These are phyloP conservation scores for Hecatera dysodea DNA, from an alignment of 2,888 invertebrate genomes.

Conservation along the genomic window DNA sequence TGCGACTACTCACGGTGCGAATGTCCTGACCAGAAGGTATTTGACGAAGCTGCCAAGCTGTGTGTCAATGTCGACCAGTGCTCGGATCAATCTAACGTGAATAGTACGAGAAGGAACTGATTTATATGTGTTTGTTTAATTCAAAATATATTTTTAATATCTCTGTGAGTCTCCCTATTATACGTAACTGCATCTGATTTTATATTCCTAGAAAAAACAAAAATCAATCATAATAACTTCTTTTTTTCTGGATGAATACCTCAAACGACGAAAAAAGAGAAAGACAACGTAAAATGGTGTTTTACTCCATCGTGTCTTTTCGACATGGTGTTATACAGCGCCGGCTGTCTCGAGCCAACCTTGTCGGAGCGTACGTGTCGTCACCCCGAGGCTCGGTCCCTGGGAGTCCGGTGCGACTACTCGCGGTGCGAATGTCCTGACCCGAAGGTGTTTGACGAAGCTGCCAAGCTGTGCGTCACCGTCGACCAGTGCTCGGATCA, in stretches of 20 bases:
- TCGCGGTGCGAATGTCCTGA: slow-evolving; percentile 71
- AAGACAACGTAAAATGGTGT: too few species aligned
- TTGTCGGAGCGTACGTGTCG: slow-evolving; percentile 72
- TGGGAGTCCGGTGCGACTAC: slow-evolving; percentile 71
- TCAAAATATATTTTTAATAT: not conserved
- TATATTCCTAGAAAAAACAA: not conserved
- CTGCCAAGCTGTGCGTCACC: slow-evolving; percentile 65
- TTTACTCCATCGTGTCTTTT: slow-evolving; percentile 66
- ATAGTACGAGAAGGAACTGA: not conserved
- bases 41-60: slow-evolving; percentile 69
- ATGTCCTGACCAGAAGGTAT: slow-evolving; percentile 66
- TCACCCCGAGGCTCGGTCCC: slow-evolving; percentile 52
- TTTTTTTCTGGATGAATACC: too few species aligned
- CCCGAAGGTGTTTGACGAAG: slow-evolving; percentile 71
- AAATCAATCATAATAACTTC: not conserved
- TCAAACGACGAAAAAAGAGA: too few species aligned
- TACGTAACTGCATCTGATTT: not conserved
- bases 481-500: slow-evolving; percentile 70
- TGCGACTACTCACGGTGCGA: slow-evolving; percentile 74
- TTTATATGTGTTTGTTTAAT: slow-evolving; percentile 6
- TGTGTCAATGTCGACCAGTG: slow-evolving; percentile 70
- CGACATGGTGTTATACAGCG: slow-evolving; percentile 65
- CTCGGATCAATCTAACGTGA: slow-evolving; percentile 63
- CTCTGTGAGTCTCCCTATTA: not conserved
- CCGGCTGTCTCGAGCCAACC: slow-evolving; percentile 63